Evolutionary conservation across 1,140 invertebrate genomes (phyloP), one percentile per base, ranked within the genome.

Genomic region (Dendroctonus ponderosae): DNA sequence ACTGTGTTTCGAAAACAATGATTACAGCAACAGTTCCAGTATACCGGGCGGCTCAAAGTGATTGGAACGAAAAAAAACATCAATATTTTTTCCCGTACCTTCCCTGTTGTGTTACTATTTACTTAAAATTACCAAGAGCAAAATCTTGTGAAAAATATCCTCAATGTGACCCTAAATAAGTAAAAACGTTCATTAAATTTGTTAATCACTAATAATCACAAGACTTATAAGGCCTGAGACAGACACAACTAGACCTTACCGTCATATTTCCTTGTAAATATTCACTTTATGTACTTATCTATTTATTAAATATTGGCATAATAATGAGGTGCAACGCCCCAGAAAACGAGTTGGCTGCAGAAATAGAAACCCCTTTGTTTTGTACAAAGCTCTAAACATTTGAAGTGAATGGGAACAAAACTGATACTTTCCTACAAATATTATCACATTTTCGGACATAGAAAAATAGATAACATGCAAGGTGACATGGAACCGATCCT

Each of bases 381-480:
- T 26, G 44, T 38, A 38, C 39, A 54, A 37, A 54, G 26, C 7
- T 15, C 37, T 9, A 9, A 62, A 41, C 53, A 61, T 61, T 37
- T 50, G 15, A 37, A 61, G 43, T 26, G 26, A 26, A 26, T 26
- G 26, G 26, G 26, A 61, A 61, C 14, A 51, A 61, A 51, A 61
- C 38, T n/a, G 51, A 61, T 51, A 38, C 15, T 40, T 57, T 49
- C 62, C 52, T 57, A 65, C n/a, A 44, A 63, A 52, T 63, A 63
- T 50, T 65, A 65, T 65, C 62, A 65, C 62, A 65, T 65, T 65
- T 65, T 65, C 51, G 62, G 62, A 65, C 53, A 65, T 65, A 65
- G 42, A 65, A 65, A 65, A 65, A 65, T 65, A 65, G 15, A 48
- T 7, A 62, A 48, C 43, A 38, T 38, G 44, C 57, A 38, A 38